phyloP scores from a whole-genome alignment of 2,113 vertebrate species.

The Coracopsis vasa region DNA sequence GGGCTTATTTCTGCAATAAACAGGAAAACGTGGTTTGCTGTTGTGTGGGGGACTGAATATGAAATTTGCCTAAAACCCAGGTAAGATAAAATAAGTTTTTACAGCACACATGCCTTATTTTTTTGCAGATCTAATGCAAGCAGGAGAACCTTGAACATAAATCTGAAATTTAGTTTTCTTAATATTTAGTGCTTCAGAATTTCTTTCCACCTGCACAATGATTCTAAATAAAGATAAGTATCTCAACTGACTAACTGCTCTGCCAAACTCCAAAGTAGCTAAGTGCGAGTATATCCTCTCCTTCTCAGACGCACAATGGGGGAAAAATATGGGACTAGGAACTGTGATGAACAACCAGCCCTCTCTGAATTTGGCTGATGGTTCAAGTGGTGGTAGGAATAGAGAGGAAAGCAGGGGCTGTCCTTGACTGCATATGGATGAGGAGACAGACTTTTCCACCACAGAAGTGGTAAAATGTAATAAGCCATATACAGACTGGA shows the following conservation, averaged over 20 bases:
- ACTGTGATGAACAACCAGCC: not conserved
- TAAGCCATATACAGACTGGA: not conserved
- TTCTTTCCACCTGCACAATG: not conserved
- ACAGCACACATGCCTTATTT: not conserved
- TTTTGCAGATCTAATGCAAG: not conserved
- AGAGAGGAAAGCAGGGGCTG: not conserved
- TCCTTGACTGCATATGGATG: not conserved
- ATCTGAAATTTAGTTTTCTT: not conserved
- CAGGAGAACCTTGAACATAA: not conserved
- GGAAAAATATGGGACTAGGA: not conserved
- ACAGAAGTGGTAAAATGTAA: not conserved
- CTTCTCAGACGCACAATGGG: not conserved
- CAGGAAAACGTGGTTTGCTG: not conserved
- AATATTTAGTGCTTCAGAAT: not conserved
- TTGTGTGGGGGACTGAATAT: not conserved
- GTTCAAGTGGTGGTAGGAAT: not conserved
- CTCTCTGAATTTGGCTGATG: not conserved
- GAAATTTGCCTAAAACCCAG: not conserved
- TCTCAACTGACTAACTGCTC: not conserved
- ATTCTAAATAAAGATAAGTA: not conserved
- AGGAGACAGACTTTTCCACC: not conserved
- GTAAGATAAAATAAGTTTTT: not conserved
- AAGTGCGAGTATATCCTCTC: not conserved
- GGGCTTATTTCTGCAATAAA: not conserved
- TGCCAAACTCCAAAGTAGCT: not conserved